Percentiles rank a stretch among this genome's conserved stretches.
Evolutionary conservation across 2,888 invertebrate genomes (phyloP).

Genomic region (Zelleria hepariella): DNA sequence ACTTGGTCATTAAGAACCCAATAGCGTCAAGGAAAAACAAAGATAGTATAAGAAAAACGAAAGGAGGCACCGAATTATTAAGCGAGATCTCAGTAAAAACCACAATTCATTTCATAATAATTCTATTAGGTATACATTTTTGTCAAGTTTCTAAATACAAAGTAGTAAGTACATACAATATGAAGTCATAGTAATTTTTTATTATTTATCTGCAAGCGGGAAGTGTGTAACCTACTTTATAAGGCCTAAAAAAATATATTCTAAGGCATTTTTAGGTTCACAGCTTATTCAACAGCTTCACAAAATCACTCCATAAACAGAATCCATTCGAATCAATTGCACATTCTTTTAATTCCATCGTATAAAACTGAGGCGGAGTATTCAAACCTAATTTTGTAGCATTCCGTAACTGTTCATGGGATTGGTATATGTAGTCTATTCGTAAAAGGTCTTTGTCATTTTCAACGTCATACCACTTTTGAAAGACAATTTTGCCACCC

Average conservation of each 20-base stretch:
- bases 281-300: constrained; percentile 21
- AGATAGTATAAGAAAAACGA: too few species aligned
- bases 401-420: constrained; percentile 39
- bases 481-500: constrained; percentile 55
- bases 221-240: background rate
- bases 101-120: too few species aligned
- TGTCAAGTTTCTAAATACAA: too few species aligned
- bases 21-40: too few species aligned
- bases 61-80: too few species aligned
- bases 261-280: constrained; percentile 19
- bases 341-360: constrained; percentile 39
- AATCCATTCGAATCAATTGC: constrained; percentile 31
- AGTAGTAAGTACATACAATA: too few species aligned
- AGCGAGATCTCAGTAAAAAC: too few species aligned
- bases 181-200: too few species aligned
- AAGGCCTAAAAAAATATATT: background rate
- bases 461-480: constrained; percentile 39
- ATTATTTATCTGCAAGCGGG: too few species aligned
- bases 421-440: constrained; percentile 49
- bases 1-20: too few species aligned
- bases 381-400: constrained; percentile 27
- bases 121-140: too few species aligned
- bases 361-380: constrained; percentile 35
- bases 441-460: constrained; percentile 29
- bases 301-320: constrained; percentile 47